phyloP scores from a whole-genome alignment of 2,888 invertebrate genomes.

The Phalera bucephala region DNA sequence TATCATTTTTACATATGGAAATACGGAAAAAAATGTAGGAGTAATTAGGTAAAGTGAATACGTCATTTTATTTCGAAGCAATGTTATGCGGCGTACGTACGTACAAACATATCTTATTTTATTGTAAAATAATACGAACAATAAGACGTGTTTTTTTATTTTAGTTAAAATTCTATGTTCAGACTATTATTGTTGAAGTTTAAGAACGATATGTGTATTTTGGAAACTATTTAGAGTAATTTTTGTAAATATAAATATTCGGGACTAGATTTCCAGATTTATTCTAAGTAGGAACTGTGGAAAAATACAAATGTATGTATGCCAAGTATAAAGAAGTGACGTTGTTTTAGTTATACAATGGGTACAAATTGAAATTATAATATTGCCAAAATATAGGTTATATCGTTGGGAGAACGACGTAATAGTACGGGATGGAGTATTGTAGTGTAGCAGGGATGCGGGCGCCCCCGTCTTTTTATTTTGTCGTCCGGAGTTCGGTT shows the following conservation, averaged over 20 bases:
- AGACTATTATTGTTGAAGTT: slow-evolving; percentile 61
- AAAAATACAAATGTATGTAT: slow-evolving; percentile 29
- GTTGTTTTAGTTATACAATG: slow-evolving; percentile 31
- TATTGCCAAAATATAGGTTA: slow-evolving; percentile 36
- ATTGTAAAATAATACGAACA: slow-evolving; percentile 44
- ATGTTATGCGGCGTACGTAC: slow-evolving; percentile 21
- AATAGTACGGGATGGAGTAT: slow-evolving; percentile 20
- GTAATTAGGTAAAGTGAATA: slow-evolving; percentile 45
- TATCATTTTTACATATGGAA: slow-evolving; percentile 72
- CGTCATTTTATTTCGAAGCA: slow-evolving; percentile 31
- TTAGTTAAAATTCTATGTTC: slow-evolving; percentile 56
- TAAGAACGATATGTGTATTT: slow-evolving; percentile 47
- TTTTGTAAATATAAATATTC: slow-evolving; percentile 35
- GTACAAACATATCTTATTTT: slow-evolving; percentile 42
- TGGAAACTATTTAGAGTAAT: slow-evolving; percentile 45
- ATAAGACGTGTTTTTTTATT: slow-evolving; percentile 44
- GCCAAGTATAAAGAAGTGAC: slow-evolving; percentile 19
- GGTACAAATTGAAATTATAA: slow-evolving; percentile 36
- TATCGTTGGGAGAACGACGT: slow-evolving; percentile 26
- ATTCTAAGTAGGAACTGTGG: slow-evolving; percentile 38
- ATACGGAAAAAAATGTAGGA: slow-evolving; percentile 47
- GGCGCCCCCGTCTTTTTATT: slow-evolving; percentile 1
- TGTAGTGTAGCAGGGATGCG: slow-evolving; percentile 11
- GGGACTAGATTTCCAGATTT: slow-evolving; percentile 64
- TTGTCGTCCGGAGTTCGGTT: not conserved